phyloP scores from a whole-genome alignment of 2,888 invertebrate genomes.

The Ctena decussata region DNA sequence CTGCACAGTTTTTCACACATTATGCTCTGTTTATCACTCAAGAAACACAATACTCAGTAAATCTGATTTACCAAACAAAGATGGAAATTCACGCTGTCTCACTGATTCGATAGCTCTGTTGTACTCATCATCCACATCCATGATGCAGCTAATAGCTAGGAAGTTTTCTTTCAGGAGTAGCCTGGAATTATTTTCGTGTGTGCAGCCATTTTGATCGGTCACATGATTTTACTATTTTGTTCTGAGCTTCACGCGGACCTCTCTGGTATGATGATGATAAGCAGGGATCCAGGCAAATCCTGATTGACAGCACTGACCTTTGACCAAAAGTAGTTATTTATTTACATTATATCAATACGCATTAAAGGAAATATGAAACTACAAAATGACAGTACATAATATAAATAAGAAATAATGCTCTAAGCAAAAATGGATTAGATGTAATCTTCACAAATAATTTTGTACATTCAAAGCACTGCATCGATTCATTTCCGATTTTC shows the following conservation, averaged over 20 bases:
- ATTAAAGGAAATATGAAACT: not conserved
- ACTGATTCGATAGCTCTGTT: slow-evolving; percentile 40
- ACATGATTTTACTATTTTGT: slow-evolving; percentile 59
- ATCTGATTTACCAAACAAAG: slow-evolving; percentile 66
- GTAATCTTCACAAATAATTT: no score
- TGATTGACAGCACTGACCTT: slow-evolving; percentile 52
- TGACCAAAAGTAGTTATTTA: slow-evolving; percentile 68
- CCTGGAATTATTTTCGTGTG: slow-evolving; percentile 41
- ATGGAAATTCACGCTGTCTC: slow-evolving; percentile 64
- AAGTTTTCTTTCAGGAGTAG: no score
- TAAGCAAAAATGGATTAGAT: no score
- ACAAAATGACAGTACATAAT: not conserved
- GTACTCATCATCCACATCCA: slow-evolving; percentile 8
- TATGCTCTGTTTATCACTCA: no score
- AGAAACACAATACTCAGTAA: no score
- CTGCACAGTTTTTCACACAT: no score
- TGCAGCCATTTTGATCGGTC: slow-evolving; percentile 72
- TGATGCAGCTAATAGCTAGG: no score
- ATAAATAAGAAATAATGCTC: no score
- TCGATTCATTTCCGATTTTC: no score
- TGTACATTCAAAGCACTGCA: no score
- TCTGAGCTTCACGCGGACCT: not conserved
- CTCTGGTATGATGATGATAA: not conserved
- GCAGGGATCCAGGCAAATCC: not conserved
- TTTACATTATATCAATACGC: slow-evolving; percentile 64